A percentile compares a stretch with the other conserved stretches of the same genome.
These are phyloP conservation scores for Trichoplusia ni DNA, from an alignment of 1,140 invertebrate genomes.

Conservation along the genomic window DNA sequence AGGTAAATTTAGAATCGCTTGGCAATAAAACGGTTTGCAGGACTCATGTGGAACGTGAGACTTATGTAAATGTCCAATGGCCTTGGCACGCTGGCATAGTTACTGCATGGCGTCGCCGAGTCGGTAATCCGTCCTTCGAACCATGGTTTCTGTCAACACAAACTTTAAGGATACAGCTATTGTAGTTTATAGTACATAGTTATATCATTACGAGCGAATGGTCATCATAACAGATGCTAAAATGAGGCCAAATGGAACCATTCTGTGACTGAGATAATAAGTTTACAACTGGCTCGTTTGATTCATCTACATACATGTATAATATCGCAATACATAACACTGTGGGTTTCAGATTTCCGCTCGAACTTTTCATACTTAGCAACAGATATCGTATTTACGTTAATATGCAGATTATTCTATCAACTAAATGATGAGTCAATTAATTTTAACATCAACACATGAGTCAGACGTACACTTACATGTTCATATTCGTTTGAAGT, in stretches of 20 bases:
- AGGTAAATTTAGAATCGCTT: conserved; percentile 9
- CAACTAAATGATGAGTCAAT: background rate
- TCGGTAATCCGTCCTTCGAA: conserved; percentile 26
- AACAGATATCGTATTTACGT: background rate
- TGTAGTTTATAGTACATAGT: background rate
- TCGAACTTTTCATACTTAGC: background rate
- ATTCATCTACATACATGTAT: background rate
- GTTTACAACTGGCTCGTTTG: conserved; percentile 3
- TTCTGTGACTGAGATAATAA: conserved; percentile 10
- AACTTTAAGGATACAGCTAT: conserved; percentile 1
- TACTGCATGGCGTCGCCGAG: conserved; percentile 36
- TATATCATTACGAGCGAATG: conserved; percentile 1
- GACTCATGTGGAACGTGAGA: conserved; percentile 37
- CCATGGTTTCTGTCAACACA: background rate
- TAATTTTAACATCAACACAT: background rate
- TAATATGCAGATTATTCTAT: background rate
- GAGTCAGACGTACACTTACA: background rate
- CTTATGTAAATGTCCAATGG: conserved; percentile 44
- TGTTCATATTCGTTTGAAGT: background rate
- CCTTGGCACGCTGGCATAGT: conserved; percentile 50
- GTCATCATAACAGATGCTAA: conserved; percentile 14
- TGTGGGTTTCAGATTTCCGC: background rate
- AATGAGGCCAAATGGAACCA: conserved; percentile 10
- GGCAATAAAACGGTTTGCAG: conserved; percentile 32
- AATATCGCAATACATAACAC: background rate